Evolutionary conservation across 2,888 invertebrate genomes (phyloP), one percentile per base, ranked within the genome.

Genomic region (Drosophila multiciliata): DNA sequence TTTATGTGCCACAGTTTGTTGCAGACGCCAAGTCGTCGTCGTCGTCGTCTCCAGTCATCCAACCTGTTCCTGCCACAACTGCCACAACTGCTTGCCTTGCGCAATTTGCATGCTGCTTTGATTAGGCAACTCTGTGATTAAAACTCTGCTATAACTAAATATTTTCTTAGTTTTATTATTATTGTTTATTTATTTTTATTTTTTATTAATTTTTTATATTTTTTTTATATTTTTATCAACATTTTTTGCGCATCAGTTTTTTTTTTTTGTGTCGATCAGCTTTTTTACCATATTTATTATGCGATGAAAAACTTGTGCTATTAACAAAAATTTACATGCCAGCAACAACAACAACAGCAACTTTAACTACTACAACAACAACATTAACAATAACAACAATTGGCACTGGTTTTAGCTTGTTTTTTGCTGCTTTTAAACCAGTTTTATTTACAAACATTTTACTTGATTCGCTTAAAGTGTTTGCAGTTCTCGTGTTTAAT

Each of bases 381-480:
- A 36, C 36, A 65, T 36, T 33, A 61, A 49, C 58, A 57, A 58
- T 38, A 33, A 66, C 58, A 62, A 58, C 61, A 38, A 38, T 63
- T 58, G 63, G 64, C 66, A 70, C 63, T 74, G 64, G 61, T 67
- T 61, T 53, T 62, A 59, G 45, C 15, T 55, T 55, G 20, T 29
- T n/a, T 52, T n/a, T 57, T 67, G 60, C 75, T 75, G 55, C 48
- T 72, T 70, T 70, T 75, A 83, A 85, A 86, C 89, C 66, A 82
- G 89, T 87, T 86, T 88, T 87, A 82, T 89, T 86, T 89, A 87
- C 81, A 88, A 86, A 86, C 82, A 80, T 75, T 81, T 79, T 77
- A 78, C 57, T 75, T 70, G 66, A 58, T 64, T 62, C 61, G 59
- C 55, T 69, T 63, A 60, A 66, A 73, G 63, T 80, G 77, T 78